Percentiles rank a stretch among this genome's conserved stretches.
phyloP scores from a whole-genome alignment of 2,797 vertebrate genomes.

The Nannoperca obscura region DNA sequence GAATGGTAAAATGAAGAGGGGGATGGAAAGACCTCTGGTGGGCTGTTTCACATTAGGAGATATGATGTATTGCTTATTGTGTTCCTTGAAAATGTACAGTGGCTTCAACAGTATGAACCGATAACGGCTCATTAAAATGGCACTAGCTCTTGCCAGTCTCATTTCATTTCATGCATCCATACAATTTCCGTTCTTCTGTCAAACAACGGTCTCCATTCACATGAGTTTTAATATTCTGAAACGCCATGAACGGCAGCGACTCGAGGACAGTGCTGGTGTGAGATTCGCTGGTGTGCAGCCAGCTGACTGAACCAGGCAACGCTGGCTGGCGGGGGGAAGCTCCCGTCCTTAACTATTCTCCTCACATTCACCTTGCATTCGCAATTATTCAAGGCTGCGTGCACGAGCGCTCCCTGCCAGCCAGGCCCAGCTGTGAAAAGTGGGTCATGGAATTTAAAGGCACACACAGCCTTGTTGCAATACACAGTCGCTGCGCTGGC shows the following conservation, averaged over 20 bases:
- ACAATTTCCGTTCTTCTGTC: conserved; percentile 16
- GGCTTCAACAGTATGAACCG: not conserved
- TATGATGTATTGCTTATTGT: conserved; percentile 23
- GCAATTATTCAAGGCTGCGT: conserved; percentile 80
- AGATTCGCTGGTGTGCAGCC: conserved; percentile 64
- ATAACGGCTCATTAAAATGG: not conserved
- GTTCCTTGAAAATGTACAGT: not conserved
- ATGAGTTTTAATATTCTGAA: conserved; percentile 14
- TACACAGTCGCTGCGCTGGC: conserved; percentile 6
- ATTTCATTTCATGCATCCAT: conserved; percentile 11
- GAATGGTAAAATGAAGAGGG: conserved; percentile 50
- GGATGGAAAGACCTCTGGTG: conserved; percentile 57
- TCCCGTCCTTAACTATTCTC: conserved; percentile 79
- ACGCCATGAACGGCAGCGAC: conserved; percentile 27
- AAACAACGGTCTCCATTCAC: conserved; percentile 30
- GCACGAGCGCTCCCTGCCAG: conserved; percentile 73
- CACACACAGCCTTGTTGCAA: conserved; percentile 59
- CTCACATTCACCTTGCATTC: conserved; percentile 85
- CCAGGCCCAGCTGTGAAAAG: conserved; percentile 80
- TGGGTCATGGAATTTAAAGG: conserved; percentile 88
- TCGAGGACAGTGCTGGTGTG: conserved; percentile 53
- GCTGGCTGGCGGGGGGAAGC: conserved; percentile 12
- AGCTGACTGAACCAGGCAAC: conserved; percentile 57
- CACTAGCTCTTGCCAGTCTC: conserved; percentile 10
- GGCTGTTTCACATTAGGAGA: conserved; percentile 23